Evolutionary conservation across 2,113 vertebrate genomes (phyloP).

Genomic region (Aegithalos caudatus): DNA sequence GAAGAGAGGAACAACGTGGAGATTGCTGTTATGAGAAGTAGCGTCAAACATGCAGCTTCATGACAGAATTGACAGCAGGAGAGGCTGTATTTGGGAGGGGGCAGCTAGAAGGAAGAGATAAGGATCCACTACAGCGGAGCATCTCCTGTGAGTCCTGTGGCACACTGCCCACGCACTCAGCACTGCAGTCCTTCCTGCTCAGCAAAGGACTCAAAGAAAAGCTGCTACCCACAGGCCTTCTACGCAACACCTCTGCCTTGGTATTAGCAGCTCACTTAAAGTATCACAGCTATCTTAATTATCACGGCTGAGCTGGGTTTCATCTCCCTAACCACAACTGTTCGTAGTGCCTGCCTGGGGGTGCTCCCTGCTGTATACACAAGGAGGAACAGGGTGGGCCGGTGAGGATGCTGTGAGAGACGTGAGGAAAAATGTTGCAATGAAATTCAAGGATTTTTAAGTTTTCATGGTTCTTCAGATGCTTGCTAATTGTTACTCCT

Average conservation of each 20-base stretch:
- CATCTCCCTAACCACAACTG: not conserved
- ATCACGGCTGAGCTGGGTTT: not conserved
- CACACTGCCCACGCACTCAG: not conserved
- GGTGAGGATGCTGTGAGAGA: too few relatives aligned
- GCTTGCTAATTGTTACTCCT: not conserved
- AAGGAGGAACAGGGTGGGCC: not conserved
- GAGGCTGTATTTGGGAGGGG: not conserved
- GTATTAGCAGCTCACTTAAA: not conserved
- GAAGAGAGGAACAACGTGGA: accelerated
- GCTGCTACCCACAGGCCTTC: not conserved
- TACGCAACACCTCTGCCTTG: not conserved
- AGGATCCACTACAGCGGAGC: not conserved
- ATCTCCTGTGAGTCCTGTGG: not conserved
- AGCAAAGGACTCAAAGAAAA: not conserved
- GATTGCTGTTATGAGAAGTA: not conserved
- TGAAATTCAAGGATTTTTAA: not conserved
- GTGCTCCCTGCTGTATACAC: accelerated
- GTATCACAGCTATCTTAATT: not conserved
- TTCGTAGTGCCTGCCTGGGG: not conserved
- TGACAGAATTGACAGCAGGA: accelerated
- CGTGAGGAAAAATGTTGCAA: not conserved
- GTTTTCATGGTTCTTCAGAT: not conserved
- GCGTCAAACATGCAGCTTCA: not conserved
- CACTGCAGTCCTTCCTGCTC: not conserved
- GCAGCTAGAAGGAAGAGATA: not conserved